A percentile compares a stretch with the other conserved stretches of the same genome.
Conservation (phyloP, 1,140 invertebrate genomes). For the Aleiodes sp. region DNA sequence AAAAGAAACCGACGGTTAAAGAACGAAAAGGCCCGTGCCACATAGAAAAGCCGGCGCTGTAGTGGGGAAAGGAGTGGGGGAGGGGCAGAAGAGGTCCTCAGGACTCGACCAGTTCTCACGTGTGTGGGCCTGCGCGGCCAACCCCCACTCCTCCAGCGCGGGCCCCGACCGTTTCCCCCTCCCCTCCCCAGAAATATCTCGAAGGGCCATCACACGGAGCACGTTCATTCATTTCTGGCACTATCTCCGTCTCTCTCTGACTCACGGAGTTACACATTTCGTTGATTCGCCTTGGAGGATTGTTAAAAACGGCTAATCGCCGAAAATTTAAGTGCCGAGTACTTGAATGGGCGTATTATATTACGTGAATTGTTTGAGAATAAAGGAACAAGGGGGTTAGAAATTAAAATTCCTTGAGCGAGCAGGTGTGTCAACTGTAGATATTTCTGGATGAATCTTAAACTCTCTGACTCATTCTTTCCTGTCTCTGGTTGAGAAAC, state of each 20-base stretch:
- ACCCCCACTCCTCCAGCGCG: neutral
- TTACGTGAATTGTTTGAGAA: neutral
- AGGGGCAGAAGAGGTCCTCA: neutral
- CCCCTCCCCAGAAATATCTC: constrained; percentile 24
- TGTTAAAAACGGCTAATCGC: no score
- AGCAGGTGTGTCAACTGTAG: neutral
- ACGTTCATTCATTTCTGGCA: constrained; percentile 31
- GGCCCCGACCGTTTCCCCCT: no score
- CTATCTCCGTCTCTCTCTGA: constrained; percentile 10
- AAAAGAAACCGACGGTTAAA: constrained; percentile 17
- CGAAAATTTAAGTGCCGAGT: no score
- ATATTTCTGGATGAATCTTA: neutral
- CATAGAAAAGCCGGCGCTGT: neutral
- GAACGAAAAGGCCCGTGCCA: constrained; percentile 29
- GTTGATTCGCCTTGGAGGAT: neutral
- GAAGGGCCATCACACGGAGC: constrained; percentile 21
- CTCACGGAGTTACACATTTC: neutral
- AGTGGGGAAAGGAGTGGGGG: neutral
- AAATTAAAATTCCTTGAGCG: constrained; percentile 11
- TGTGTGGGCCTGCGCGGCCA: constrained; percentile 22
- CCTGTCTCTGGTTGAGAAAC: neutral
- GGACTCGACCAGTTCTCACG: constrained; percentile 26
- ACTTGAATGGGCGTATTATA: no score
- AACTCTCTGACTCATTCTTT: neutral
- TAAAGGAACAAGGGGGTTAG: neutral